Conservation (phyloP, 2,888 invertebrate genomes). For the Vannuccia rotundouncinata region DNA sequence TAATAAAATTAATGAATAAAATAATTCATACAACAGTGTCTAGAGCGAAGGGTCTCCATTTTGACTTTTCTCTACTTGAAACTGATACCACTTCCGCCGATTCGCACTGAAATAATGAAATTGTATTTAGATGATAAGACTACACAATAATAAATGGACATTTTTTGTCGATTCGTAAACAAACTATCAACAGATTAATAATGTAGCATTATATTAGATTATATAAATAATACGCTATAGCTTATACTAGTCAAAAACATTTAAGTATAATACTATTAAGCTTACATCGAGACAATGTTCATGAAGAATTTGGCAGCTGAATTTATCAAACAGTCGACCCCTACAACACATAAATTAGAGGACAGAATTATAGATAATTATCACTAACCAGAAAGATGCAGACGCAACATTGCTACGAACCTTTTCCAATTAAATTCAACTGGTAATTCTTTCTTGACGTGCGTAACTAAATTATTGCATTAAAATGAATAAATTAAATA, state of each 20-base stretch:
- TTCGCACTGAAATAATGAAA: conserved; percentile 40
- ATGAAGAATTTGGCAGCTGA: conserved; percentile 71
- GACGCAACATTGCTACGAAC: background rate
- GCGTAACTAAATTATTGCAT: conserved; percentile 62
- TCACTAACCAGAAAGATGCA: background rate
- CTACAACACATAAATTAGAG: conserved; percentile 44
- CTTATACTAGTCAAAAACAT: too few species aligned
- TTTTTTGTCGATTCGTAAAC: too few species aligned
- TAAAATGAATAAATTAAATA: too few species aligned
- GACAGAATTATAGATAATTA: too few species aligned
- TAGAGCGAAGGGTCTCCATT: conserved; percentile 88
- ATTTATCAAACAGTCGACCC: conserved; percentile 76
- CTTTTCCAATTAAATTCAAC: conserved; percentile 84
- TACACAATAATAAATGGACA: too few species aligned
- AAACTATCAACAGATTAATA: too few species aligned
- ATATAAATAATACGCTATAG: too few species aligned
- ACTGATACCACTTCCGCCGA: conserved; percentile 55
- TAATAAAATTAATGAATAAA: too few species aligned
- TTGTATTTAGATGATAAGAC: background rate
- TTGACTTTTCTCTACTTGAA: conserved; percentile 78
- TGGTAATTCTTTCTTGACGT: conserved; percentile 65
- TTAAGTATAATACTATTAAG: too few species aligned
- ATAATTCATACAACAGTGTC: conserved; percentile 90
- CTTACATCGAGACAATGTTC: conserved; percentile 66
- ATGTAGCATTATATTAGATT: too few species aligned